Evolutionary conservation across 2,888 invertebrate species (phyloP), one percentile per base, ranked within the genome.

Genomic region (Mythimna albipuncta): DNA sequence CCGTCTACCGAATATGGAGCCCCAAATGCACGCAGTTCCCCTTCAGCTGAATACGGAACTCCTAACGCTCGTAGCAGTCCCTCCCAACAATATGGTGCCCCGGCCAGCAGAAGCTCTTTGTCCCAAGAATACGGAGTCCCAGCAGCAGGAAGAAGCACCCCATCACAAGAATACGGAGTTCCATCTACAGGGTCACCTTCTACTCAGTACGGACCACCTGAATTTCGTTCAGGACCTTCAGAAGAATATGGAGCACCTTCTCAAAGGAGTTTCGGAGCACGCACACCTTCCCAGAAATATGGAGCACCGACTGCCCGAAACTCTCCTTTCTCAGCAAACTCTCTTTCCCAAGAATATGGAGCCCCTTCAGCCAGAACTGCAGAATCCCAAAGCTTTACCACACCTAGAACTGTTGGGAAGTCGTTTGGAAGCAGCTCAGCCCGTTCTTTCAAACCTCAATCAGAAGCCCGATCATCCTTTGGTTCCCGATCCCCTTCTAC

Each of bases 231-330:
- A 6, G 44, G 80, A 26, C 90, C 91, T 19, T 91, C 93, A 6
- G 87, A 90, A 71, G 89, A 91, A 71, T 93, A 92, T 62, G 90
- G 91, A 9, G 83, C 80, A 4, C 92, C 93, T 0, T 84, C 89
- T 1, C 84, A 85, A 71, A 89, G 87, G 57, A 88, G 83, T 65
- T 90, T 90, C 13, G 87, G 84, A 16, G 77, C 82, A 26, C 75
- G 83, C 6, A 72, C 85, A 2, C 85, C 88, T 35, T 89, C 91
- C 3, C 86, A 89, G 57, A 87, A 89, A 74, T 91, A 91, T 68
- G 90, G 92, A 0, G 80, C 89, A 16, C 90, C 92, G 2, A 76
- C 81, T 41, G 81, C 87, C 47, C 86, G 88, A 21, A 87, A 82
- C 72, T 84, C 87, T 47, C 85, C 85, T 19, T 72, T 84, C 65